phyloP scores from a whole-genome alignment of 2,113 vertebrate genomes.

The Platichthys stellatus region DNA sequence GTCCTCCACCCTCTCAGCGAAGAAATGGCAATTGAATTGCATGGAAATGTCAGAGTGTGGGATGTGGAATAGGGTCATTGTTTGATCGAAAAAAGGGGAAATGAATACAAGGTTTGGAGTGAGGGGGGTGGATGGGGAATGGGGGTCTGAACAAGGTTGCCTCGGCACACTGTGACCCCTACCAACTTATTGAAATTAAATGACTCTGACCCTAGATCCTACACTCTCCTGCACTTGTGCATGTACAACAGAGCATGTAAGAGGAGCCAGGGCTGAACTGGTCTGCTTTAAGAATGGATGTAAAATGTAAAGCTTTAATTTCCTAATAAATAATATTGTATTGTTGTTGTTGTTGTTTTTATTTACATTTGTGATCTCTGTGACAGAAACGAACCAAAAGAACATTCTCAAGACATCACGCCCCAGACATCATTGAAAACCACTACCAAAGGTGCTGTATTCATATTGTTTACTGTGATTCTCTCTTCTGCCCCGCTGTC shows the following conservation, averaged over 20 bases:
- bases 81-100: conserved; percentile 79
- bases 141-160: conserved; percentile 83
- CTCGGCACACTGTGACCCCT: conserved; percentile 85
- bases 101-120: conserved; percentile 89
- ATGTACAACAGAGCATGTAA: conserved; percentile 75
- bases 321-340: neutral
- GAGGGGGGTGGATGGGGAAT: conserved; percentile 56
- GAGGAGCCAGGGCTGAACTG: conserved; percentile 40
- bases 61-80: conserved; percentile 71
- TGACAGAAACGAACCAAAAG: conserved; percentile 95
- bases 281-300: conserved; percentile 7
- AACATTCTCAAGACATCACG: conserved; percentile 90
- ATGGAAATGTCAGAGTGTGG: conserved; percentile 88
- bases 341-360: neutral
- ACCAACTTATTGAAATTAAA: conserved; percentile 93
- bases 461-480: conserved; percentile 2
- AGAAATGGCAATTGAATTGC: conserved; percentile 92
- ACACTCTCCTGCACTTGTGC: conserved; percentile 79
- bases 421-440: conserved; percentile 86
- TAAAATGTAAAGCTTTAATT: conserved; percentile 6
- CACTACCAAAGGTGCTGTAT: conserved; percentile 90
- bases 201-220: conserved; percentile 84
- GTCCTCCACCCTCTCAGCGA: conserved; percentile 63
- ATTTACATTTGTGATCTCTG: conserved; percentile 26
- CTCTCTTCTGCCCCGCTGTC: neutral